phyloP scores from a whole-genome alignment of 2,113 vertebrate genomes.

The Boulengerochromis microlepis region DNA sequence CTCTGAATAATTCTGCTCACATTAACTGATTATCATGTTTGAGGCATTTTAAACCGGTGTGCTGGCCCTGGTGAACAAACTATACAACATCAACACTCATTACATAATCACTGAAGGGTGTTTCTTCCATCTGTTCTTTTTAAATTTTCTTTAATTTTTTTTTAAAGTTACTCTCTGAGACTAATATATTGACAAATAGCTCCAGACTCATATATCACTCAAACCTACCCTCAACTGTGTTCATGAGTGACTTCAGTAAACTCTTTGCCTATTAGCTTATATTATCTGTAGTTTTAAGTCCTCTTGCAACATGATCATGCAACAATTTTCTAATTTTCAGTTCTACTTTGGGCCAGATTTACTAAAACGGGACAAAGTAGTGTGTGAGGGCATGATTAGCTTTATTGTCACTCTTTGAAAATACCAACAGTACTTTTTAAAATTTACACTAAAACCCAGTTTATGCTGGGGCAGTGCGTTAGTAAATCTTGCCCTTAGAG shows the following conservation, averaged over 20 bases:
- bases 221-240: neutral
- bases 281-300: neutral
- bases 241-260: neutral
- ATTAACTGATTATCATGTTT: neutral
- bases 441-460: neutral
- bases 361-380: neutral
- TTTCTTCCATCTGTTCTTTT: neutral
- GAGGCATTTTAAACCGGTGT: neutral
- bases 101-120: neutral
- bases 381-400: neutral
- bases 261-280: neutral
- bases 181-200: neutral
- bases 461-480: neutral
- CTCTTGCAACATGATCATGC: neutral
- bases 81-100: neutral
- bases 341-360: neutral
- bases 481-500: neutral
- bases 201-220: neutral
- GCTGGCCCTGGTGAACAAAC: neutral
- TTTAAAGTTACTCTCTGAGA: neutral
- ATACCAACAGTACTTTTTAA: neutral
- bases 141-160: fast-evolving
- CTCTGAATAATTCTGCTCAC: neutral
- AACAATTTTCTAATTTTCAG: neutral
- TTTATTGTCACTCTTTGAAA: neutral